Percentiles rank a stretch among this genome's conserved stretches.
Conservation (phyloP, 2,797 vertebrate genomes). For the Phataginus tricuspis region DNA sequence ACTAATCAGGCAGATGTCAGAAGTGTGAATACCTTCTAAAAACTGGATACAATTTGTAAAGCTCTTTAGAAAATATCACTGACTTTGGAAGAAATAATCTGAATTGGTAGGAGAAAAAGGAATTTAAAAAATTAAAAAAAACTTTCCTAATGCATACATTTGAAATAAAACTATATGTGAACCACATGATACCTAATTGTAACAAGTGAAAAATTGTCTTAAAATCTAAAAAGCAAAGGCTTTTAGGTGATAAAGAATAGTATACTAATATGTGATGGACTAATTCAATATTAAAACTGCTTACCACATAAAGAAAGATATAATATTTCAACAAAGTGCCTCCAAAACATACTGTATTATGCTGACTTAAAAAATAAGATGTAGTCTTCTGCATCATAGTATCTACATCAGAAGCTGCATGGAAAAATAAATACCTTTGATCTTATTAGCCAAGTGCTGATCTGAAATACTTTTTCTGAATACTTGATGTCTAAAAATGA, state of each 20-base stretch:
- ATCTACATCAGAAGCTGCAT: not conserved
- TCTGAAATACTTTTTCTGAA: conserved; percentile 43
- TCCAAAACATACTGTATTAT: not conserved
- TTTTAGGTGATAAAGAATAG: conserved; percentile 18
- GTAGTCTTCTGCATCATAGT: not conserved
- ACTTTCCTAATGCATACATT: not conserved
- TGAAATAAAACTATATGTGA: conserved; percentile 36
- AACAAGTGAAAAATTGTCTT: not conserved
- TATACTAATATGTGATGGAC: not conserved
- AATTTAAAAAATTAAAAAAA: conserved; percentile 12
- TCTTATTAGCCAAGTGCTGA: conserved; percentile 20
- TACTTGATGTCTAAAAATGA: conserved; percentile 49
- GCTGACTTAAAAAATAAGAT: not conserved
- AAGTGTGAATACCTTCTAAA: conserved; percentile 3
- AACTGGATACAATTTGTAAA: not conserved
- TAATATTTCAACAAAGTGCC: not conserved
- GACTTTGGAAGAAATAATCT: conserved; percentile 30
- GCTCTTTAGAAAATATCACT: conserved; percentile 6
- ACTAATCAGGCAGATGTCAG: conserved; percentile 33
- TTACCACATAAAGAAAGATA: not conserved
- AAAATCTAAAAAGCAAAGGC: conserved; percentile 19
- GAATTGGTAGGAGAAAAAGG: not conserved
- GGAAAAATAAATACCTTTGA: conserved; percentile 27
- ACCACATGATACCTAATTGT: not conserved
- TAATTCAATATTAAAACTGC: not conserved